Conservation (phyloP, 2,113 vertebrate species). For the Eidolon helvum region DNA sequence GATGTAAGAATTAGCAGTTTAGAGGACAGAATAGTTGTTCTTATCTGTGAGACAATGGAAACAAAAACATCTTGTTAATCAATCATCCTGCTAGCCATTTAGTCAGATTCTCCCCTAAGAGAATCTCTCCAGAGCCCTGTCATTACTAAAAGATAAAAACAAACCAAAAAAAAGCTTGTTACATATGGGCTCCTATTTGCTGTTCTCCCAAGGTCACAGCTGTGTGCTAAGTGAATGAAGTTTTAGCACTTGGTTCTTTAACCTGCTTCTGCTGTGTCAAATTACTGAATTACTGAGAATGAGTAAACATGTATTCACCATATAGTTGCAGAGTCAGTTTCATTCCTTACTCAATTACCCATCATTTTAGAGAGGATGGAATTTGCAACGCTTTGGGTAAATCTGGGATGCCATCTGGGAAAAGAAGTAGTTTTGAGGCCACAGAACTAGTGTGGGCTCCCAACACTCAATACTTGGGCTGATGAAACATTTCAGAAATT, state of each 20-base stretch:
- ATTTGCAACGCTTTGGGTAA: not conserved
- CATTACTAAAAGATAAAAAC: slow-evolving; percentile 58
- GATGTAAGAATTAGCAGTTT: slow-evolving; percentile 71
- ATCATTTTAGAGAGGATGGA: not conserved
- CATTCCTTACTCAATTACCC: not conserved
- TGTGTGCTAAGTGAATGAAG: slow-evolving; percentile 57
- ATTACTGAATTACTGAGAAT: slow-evolving; percentile 38
- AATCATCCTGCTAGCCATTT: slow-evolving; percentile 71
- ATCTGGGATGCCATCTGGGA: not conserved
- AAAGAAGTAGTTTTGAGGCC: not conserved
- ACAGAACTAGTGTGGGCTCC: not conserved
- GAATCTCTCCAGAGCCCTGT: slow-evolving; percentile 52
- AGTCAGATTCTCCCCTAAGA: slow-evolving; percentile 62
- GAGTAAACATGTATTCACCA: slow-evolving; percentile 51
- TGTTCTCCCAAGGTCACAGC: not conserved
- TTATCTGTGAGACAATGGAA: slow-evolving; percentile 72
- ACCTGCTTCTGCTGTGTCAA: slow-evolving; percentile 57
- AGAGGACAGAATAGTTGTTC: slow-evolving; percentile 64
- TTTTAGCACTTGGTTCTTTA: slow-evolving; percentile 45
- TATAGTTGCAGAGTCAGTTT: not conserved
- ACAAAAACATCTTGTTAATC: slow-evolving; percentile 76
- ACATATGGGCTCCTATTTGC: slow-evolving; percentile 40
- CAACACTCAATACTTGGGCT: not conserved
- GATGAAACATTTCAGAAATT: not conserved
- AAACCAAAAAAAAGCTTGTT: slow-evolving; percentile 31